Evolutionary conservation across 2,797 vertebrate genomes (phyloP), one percentile per base, ranked within the genome.

Genomic region (Anas acuta): DNA sequence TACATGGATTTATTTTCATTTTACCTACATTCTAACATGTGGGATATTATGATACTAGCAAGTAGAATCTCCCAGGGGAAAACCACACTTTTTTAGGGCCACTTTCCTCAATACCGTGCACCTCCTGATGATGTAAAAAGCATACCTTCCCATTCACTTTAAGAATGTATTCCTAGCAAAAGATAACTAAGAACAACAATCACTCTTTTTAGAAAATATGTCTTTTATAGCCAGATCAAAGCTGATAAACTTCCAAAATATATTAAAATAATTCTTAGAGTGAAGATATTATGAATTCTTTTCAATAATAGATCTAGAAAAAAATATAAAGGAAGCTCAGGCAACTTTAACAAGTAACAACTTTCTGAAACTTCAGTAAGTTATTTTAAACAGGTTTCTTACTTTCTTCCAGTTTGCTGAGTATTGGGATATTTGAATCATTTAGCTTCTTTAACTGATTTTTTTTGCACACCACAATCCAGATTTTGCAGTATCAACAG

Each of bases 401-500:
- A 58, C 69, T 83, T 93, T 85, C 76, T 26, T 69, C n/a, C 22
- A 81, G 20, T 92, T 96, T 94, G 93, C 90, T 95, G 93, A 97
- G 58, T 73, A 76, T 53, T 80, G 56, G 72, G 84, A 89, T 96
- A 91, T 94, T 95, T 94, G 90, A 96, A 92, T 94, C 72, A 87
- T 64, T 95, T 69, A 72, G 45, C 23, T 89, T 69, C 75, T 92
- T 87, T 92, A 83, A 85, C 39, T 65, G 78, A 89, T 83, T 81
- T 95, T 95, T 89, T 92, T 84, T 88, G 70, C 74, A 70, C 87
- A 92, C 83, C 41, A 33, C 69, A 85, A 85, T 83, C 45, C 73
- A 93, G 72, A 75, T 87, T 96, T 87, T 95, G 76, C 73, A 89
- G 66, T 84, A 91, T 92, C 95, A 91, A 92, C 94, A 92, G 82